A percentile compares a stretch with the other conserved stretches of the same genome.
Conservation (phyloP, 2,888 invertebrate species). For the Aleiodes alternator region DNA sequence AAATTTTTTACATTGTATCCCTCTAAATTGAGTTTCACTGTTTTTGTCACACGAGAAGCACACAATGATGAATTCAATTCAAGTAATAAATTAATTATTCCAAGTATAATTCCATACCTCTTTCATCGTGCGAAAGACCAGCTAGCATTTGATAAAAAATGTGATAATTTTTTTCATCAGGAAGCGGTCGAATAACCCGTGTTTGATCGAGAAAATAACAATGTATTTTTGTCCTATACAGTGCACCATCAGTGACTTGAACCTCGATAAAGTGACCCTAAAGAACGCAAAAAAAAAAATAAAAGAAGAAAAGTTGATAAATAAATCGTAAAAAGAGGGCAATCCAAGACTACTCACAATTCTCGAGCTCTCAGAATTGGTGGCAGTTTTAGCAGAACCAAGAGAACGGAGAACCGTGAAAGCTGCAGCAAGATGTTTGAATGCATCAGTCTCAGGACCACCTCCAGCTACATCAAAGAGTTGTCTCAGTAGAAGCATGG, state of each 20-base stretch:
- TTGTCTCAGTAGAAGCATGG: conserved; percentile 92
- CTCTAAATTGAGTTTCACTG: conserved; percentile 89
- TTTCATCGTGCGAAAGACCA: conserved; percentile 90
- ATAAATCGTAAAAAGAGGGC: conserved; percentile 15
- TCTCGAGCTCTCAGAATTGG: conserved; percentile 94
- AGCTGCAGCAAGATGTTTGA: conserved; percentile 96
- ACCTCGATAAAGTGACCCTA: conserved; percentile 97
- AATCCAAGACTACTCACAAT: conserved; percentile 80
- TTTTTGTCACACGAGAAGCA: conserved; percentile 46
- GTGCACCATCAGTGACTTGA: conserved; percentile 95
- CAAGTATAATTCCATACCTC: conserved; percentile 74
- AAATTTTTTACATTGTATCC: conserved; percentile 89
- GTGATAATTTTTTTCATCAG: conserved; percentile 95
- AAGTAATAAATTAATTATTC: background rate
- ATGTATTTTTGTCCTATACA: conserved; percentile 96
- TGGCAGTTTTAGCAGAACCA: conserved; percentile 92
- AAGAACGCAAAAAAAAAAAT: conserved; percentile 49
- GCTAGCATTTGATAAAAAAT: conserved; percentile 97
- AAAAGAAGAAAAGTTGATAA: conserved; percentile 4
- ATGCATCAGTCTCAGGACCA: conserved; percentile 96
- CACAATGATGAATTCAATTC: background rate
- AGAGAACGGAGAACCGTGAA: conserved; percentile 95
- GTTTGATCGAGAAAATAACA: conserved; percentile 97
- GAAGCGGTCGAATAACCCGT: conserved; percentile 89
- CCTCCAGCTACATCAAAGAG: conserved; percentile 96